Conservation (phyloP, 1,140 invertebrate species). For the Eumaeus atala region DNA sequence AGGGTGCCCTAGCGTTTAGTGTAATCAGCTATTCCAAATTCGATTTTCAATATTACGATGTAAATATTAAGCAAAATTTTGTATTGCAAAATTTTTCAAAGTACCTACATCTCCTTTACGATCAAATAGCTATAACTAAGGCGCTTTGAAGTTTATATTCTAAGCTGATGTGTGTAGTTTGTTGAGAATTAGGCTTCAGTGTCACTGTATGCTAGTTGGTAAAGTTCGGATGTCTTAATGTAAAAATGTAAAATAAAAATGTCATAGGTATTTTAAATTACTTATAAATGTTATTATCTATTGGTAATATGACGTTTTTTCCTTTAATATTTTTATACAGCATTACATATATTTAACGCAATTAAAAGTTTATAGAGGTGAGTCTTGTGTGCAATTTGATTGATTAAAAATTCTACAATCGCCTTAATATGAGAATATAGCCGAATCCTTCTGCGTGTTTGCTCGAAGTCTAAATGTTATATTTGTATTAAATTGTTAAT, state of each 20-base stretch:
- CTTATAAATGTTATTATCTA: constrained; percentile 65
- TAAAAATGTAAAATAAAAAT: constrained; percentile 72
- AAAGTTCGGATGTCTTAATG: constrained; percentile 63
- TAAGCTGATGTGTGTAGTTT: constrained; percentile 69
- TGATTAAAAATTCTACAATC: constrained; percentile 69
- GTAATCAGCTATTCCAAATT: constrained; percentile 41
- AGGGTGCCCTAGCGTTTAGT: constrained; percentile 47
- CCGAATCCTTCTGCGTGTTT: constrained; percentile 62
- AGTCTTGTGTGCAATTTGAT: constrained; percentile 68
- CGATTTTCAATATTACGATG: constrained; percentile 58
- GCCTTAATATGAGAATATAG: constrained; percentile 72
- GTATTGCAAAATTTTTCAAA: constrained; percentile 67
- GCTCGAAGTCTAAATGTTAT: constrained; percentile 50
- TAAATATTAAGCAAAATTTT: constrained; percentile 70
- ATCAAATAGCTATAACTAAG: constrained; percentile 63
- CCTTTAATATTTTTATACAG: constrained; percentile 74
- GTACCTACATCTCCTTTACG: constrained; percentile 57
- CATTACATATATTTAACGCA: constrained; percentile 71
- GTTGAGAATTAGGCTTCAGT: constrained; percentile 69
- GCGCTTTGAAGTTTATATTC: constrained; percentile 66
- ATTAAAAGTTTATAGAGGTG: constrained; percentile 73
- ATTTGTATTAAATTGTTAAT: constrained; percentile 17
- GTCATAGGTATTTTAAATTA: constrained; percentile 61
- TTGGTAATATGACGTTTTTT: constrained; percentile 66
- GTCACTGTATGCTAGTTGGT: constrained; percentile 67